These are phyloP conservation scores for Malurus alboscapulatus DNA, from an alignment of 2,113 vertebrate species.

Conservation along the genomic window DNA sequence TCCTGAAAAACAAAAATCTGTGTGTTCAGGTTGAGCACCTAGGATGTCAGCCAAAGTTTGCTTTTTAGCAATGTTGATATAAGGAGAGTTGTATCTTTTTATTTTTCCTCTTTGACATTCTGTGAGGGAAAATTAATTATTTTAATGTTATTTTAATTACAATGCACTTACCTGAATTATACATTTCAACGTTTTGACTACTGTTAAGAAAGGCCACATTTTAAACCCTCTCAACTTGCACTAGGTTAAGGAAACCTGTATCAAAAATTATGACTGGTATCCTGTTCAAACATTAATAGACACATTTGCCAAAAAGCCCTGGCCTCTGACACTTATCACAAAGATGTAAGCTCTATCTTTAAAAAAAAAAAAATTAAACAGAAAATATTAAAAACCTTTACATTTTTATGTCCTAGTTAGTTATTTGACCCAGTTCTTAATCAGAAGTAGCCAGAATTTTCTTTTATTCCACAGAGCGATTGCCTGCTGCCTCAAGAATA, in stretches of 20 bases:
- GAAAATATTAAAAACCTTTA: neutral
- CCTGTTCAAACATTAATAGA: neutral
- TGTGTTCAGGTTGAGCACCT: neutral
- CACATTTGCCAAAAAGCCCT: neutral
- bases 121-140: neutral
- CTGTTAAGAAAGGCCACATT: neutral
- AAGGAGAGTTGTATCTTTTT: neutral
- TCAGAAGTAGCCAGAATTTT: constrained; percentile 46
- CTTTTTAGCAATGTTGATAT: neutral
- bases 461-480: neutral
- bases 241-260: neutral
- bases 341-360: neutral
- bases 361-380: neutral
- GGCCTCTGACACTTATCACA: neutral
- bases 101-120: neutral
- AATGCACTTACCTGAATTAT: neutral
- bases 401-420: constrained; percentile 48
- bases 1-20: neutral
- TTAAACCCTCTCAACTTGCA: neutral
- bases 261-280: neutral
- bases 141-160: neutral
- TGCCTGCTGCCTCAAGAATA: neutral
- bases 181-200: neutral
- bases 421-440: constrained; percentile 59
- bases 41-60: neutral